These are phyloP conservation scores for Muscicapa striata DNA, from an alignment of 2,797 vertebrate species.

Conservation along the genomic window DNA sequence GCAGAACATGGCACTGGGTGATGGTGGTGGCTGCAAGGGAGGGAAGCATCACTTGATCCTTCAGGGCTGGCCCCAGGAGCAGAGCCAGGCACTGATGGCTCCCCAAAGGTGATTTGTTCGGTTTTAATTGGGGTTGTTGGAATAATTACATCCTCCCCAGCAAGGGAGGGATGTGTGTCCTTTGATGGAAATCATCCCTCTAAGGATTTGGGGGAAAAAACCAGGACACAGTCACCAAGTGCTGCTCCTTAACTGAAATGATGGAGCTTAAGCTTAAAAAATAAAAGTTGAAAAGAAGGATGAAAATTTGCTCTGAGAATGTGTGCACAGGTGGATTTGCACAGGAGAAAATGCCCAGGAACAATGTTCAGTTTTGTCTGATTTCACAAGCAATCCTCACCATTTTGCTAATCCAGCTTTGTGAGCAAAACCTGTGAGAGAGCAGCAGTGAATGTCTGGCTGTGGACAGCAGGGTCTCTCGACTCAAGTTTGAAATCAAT, in stretches of 20 bases:
- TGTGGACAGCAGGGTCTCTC: not conserved
- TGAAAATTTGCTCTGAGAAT: not conserved
- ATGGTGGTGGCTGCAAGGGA: not conserved
- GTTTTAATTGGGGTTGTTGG: not conserved
- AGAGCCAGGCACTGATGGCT: not conserved
- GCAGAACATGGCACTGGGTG: not conserved
- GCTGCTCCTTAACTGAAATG: not conserved
- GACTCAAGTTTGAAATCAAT: not conserved
- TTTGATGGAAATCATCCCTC: not conserved
- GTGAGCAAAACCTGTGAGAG: not conserved
- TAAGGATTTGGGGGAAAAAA: not conserved
- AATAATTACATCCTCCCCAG: not conserved
- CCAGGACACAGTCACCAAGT: not conserved
- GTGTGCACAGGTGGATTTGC: not conserved
- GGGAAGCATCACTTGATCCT: rapidly evolving
- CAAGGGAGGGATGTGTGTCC: not conserved
- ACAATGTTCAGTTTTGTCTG: rapidly evolving
- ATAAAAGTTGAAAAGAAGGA: not conserved
- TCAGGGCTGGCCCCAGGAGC: not conserved
- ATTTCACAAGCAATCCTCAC: not conserved
- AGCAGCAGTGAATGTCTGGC: not conserved
- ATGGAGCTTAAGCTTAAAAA: not conserved
- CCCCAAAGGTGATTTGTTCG: not conserved
- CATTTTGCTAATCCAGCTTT: not conserved
- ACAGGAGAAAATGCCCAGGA: not conserved